A percentile compares a stretch with the other conserved stretches of the same genome.
Evolutionary conservation across 1,140 invertebrate genomes (phyloP).

Genomic region (Philopotamus ludificatus): DNA sequence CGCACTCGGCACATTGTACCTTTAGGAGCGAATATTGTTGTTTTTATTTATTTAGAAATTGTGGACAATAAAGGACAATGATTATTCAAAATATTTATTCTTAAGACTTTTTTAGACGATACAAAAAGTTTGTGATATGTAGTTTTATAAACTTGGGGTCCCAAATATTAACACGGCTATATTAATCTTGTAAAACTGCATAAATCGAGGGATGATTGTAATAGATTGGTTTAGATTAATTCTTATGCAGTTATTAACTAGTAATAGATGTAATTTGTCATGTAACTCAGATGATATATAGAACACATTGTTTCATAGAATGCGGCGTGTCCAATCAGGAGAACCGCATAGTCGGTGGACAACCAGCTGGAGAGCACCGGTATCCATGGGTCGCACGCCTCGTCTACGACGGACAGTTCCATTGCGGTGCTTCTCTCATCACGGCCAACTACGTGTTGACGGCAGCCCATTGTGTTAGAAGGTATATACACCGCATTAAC

Average conservation of each 20-base stretch:
- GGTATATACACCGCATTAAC: slow-evolving; percentile 53
- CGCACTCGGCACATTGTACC: no score
- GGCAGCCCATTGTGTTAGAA: slow-evolving; percentile 69
- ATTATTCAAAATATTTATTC: no score
- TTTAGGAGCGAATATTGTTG: no score
- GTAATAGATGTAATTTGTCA: slow-evolving; percentile 2
- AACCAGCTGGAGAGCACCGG: slow-evolving; percentile 73
- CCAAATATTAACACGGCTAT: no score
- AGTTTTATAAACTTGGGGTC: no score
- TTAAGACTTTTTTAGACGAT: no score
- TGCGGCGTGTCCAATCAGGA: slow-evolving; percentile 72
- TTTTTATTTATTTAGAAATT: no score
- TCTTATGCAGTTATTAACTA: neutral
- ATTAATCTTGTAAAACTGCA: no score
- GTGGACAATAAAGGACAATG: no score
- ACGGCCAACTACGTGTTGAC: slow-evolving; percentile 71
- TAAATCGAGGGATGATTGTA: no score
- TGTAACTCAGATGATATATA: slow-evolving; percentile 25
- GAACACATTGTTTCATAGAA: slow-evolving; percentile 48
- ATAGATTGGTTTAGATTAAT: no score
- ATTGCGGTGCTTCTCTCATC: slow-evolving; percentile 84
- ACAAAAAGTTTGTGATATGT: no score
- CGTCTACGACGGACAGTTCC: slow-evolving; percentile 83
- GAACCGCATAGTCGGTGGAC: slow-evolving; percentile 71
- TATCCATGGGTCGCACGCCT: slow-evolving; percentile 86